A percentile compares a stretch with the other conserved stretches of the same genome.
Conservation (phyloP, 2,113 vertebrate species). For the Nicator chloris region DNA sequence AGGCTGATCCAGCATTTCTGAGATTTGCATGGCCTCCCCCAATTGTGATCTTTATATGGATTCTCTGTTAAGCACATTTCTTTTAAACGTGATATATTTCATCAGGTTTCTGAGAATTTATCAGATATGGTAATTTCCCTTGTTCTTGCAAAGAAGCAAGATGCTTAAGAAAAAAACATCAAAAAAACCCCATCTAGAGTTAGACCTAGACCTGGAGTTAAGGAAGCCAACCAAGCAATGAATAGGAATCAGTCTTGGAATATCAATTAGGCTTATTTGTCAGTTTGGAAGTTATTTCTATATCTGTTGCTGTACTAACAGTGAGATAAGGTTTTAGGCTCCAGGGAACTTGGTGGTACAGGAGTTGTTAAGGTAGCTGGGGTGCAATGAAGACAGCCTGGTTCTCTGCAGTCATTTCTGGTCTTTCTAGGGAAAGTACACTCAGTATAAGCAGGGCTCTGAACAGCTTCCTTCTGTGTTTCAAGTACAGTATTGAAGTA, state of each 20-base stretch:
- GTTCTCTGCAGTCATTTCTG: neutral
- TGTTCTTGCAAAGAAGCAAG: neutral
- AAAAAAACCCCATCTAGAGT: neutral
- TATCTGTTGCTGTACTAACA: neutral
- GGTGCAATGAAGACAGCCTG: neutral
- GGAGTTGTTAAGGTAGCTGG: neutral
- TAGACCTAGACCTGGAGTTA: neutral
- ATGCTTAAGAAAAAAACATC: neutral
- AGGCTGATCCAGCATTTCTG: neutral
- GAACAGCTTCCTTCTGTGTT: neutral
- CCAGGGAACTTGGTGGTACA: neutral
- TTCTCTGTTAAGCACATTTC: neutral
- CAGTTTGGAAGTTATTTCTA: neutral
- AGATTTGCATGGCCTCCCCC: conserved; percentile 21
- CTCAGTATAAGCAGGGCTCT: neutral
- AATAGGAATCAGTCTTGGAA: neutral
- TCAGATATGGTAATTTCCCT: neutral
- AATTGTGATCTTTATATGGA: neutral
- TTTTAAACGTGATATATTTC: neutral
- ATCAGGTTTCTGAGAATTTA: neutral
- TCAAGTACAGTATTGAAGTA: neutral
- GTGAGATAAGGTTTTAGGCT: neutral
- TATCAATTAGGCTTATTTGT: neutral
- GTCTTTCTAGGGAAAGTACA: neutral
- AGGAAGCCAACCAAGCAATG: neutral